Evolutionary conservation across 2,888 invertebrate species (phyloP), one percentile per base, ranked within the genome.

Genomic region (Idaea biselata): DNA sequence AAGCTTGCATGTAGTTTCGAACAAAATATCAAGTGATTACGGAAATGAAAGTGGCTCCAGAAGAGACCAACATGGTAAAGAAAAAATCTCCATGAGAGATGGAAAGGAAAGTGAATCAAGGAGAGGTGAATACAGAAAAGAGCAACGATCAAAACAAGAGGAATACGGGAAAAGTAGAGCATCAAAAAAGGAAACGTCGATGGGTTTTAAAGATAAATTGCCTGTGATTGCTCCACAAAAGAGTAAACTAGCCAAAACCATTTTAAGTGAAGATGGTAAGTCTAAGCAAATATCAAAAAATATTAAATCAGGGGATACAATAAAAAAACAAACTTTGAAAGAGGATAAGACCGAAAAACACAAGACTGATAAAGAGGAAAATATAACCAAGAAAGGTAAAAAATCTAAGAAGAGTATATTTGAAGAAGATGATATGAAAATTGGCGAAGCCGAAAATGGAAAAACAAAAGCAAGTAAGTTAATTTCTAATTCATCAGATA

Each of bases 211-310:
- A 16, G 55, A 55, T 16, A 17, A 17, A 17, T 55, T 55, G 55
- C 55, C 55, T 16, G 55, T 5, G 16, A 55, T 55, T 55, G 55
- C 7, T 16, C 6, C 16, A 16, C 17, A 55, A 55, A 17, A 55
- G 17, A 16, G 32, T 31, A 18, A 53, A 58, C 55, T 16, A 55
- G 18, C 55, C 7, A n/a, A 1, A 60, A 63, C 54, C 14, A 59
- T 31, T 7, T 17, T 16, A 17, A 57, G 60, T 25, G 32, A 32
- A 59, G 53, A 8, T 17, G 11, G n/a, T 16, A 16, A 18, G 14
- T 44, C 11, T 4, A 44, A 44, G 11, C 44, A 56, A 61, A 56
- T 32, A 14, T 44, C 14, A 55, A 55, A 17, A 16, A 5, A 55
- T n/a, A 16, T 16, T 6, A 55, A 55, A 17, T 55, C 8, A 17